Percentiles rank a stretch among this genome's conserved stretches.
Evolutionary conservation across 2,113 vertebrate genomes (phyloP).

Genomic region (Oncorhynchus keta): DNA sequence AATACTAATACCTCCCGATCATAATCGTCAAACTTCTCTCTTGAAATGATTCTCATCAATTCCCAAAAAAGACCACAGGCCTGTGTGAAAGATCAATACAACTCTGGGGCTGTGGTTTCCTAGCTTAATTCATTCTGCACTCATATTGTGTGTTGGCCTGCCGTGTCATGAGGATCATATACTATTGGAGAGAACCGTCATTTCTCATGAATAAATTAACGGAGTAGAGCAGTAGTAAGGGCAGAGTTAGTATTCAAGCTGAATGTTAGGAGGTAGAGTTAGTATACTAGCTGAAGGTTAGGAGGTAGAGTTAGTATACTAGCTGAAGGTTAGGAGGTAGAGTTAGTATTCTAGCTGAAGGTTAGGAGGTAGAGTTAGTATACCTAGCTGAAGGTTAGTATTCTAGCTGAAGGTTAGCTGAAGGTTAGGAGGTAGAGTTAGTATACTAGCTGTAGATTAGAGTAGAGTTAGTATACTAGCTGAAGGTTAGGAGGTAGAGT

Average conservation of each 20-base stretch:
- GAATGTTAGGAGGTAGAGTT: too few species aligned
- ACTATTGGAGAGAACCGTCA: not conserved
- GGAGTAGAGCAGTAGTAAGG: not conserved
- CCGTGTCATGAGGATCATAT: not conserved
- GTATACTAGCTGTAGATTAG: too few species aligned
- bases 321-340: too few species aligned
- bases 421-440: too few species aligned
- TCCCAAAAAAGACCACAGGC: slow-evolving; percentile 34
- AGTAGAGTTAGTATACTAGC: too few species aligned
- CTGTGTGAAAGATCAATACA: slow-evolving; percentile 46
- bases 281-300: too few species aligned
- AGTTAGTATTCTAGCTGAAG: too few species aligned
- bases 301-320: too few species aligned
- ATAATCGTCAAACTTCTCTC: slow-evolving; percentile 49
- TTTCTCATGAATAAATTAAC: not conserved
- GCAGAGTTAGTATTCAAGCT: not conserved
- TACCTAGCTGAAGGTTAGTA: too few species aligned
- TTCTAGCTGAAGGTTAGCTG: too few species aligned
- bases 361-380: too few species aligned
- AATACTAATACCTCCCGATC: slow-evolving; percentile 49
- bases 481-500: too few species aligned
- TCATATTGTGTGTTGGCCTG: not conserved
- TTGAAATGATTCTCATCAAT: slow-evolving; percentile 42
- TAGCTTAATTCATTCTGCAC: slow-evolving; percentile 28
- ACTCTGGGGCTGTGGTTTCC: slow-evolving; percentile 22